phyloP scores from a whole-genome alignment of 2,797 vertebrate genomes.

The Mormyrops attenuatus region DNA sequence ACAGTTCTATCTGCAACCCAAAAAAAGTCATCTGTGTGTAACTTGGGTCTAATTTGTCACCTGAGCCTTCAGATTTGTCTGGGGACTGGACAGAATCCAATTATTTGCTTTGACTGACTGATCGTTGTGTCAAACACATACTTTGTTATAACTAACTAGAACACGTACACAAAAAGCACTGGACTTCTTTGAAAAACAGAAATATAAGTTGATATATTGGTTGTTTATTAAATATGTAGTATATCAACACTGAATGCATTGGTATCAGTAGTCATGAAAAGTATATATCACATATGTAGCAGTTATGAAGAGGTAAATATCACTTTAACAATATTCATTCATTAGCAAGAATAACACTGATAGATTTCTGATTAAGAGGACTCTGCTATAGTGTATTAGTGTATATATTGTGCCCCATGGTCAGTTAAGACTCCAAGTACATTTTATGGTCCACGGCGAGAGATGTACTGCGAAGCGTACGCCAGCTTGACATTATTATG shows the following conservation, averaged over 20 bases:
- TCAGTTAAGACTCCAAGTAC: slow-evolving; percentile 32
- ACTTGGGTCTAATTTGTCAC: slow-evolving; percentile 27
- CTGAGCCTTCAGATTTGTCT: slow-evolving; percentile 20
- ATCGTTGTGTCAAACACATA: slow-evolving; percentile 38
- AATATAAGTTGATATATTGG: neutral
- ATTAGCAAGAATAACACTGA: neutral
- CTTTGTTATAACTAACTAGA: slow-evolving; percentile 33
- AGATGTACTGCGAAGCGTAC: slow-evolving; percentile 59
- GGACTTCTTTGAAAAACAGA: neutral
- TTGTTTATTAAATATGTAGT: neutral
- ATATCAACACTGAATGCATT: neutral
- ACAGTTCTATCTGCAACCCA: slow-evolving; percentile 26
- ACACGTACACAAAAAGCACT: neutral
- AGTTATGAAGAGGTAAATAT: neutral
- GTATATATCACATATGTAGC: neutral
- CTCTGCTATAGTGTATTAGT: neutral
- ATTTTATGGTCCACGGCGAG: slow-evolving; percentile 47
- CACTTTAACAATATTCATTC: neutral
- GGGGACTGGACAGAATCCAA: slow-evolving; percentile 30
- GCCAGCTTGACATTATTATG: slow-evolving; percentile 65
- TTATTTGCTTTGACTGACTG: slow-evolving; percentile 33
- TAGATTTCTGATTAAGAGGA: neutral
- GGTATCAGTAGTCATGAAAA: neutral
- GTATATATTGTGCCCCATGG: slow-evolving; percentile 2
- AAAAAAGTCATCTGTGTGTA: slow-evolving; percentile 22